A percentile compares a stretch with the other conserved stretches of the same genome.
Evolutionary conservation across 2,113 vertebrate genomes (phyloP).

Genomic region (Nesogale talazaci): DNA sequence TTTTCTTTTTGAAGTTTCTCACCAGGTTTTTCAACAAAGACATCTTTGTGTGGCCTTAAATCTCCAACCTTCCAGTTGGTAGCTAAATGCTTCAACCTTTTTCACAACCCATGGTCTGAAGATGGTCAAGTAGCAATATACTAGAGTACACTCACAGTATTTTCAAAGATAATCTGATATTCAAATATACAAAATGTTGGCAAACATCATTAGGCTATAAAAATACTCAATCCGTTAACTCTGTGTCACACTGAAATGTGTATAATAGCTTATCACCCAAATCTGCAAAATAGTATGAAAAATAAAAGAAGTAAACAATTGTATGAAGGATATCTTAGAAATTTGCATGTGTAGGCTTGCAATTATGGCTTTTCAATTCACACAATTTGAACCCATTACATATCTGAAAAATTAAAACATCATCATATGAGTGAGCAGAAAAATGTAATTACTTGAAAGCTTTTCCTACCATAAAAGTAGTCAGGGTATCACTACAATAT

Average conservation of each 20-base stretch:
- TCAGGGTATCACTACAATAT: neutral
- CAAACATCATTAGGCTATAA: neutral
- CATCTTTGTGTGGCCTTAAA: neutral
- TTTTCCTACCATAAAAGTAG: constrained; percentile 6
- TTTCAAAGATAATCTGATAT: neutral
- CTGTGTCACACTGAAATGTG: neutral
- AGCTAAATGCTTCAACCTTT: neutral
- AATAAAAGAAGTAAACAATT: neutral
- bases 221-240: neutral
- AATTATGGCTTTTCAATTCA: constrained; percentile 3
- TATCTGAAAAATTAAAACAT: constrained; percentile 23
- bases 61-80: neutral
- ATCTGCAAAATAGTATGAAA: neutral
- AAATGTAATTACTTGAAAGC: neutral
- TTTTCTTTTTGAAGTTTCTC: neutral
- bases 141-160: constrained; percentile 16
- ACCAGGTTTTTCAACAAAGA: neutral
- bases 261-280: neutral
- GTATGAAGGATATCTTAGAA: too few relatives aligned
- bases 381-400: neutral
- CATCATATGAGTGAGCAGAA: neutral
- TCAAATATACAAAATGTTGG: neutral
- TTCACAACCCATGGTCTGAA: neutral
- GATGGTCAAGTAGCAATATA: neutral
- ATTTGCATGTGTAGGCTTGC: neutral